These are phyloP conservation scores for Sterna hirundo DNA, from an alignment of 2,113 vertebrate genomes.

Conservation along the genomic window DNA sequence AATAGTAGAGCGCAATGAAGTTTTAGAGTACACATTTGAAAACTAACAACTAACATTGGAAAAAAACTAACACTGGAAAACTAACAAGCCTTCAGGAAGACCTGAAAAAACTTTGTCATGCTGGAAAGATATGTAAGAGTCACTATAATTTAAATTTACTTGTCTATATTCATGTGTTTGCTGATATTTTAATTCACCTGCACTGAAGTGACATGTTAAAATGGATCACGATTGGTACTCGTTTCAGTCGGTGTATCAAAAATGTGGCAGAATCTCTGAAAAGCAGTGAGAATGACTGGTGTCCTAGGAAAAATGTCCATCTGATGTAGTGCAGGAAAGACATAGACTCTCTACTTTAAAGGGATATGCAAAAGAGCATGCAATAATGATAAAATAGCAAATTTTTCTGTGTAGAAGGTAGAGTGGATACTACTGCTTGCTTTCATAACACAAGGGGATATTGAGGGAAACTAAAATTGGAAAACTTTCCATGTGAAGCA, in stretches of 20 bases:
- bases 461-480: neutral
- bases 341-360: neutral
- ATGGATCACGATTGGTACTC: neutral
- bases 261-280: neutral
- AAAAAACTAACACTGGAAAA: neutral
- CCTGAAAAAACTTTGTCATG: neutral
- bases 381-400: neutral
- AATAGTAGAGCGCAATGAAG: conserved; percentile 73
- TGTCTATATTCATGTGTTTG: neutral
- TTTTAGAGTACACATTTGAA: neutral
- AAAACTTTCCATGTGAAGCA: neutral
- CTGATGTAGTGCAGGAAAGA: neutral
- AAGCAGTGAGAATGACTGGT: neutral
- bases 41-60: too few relatives aligned
- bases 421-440: neutral
- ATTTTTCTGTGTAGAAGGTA: neutral
- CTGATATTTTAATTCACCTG: neutral
- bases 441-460: neutral
- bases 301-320: neutral
- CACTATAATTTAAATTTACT: neutral
- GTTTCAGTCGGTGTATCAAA: neutral
- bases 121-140: neutral
- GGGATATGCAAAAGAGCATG: neutral
- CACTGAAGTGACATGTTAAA: neutral
- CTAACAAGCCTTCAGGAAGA: neutral